Percentiles rank a stretch among this genome's conserved stretches.
These are phyloP conservation scores for Nomada hirtipes DNA, from an alignment of 2,888 invertebrate genomes.

Conservation along the genomic window DNA sequence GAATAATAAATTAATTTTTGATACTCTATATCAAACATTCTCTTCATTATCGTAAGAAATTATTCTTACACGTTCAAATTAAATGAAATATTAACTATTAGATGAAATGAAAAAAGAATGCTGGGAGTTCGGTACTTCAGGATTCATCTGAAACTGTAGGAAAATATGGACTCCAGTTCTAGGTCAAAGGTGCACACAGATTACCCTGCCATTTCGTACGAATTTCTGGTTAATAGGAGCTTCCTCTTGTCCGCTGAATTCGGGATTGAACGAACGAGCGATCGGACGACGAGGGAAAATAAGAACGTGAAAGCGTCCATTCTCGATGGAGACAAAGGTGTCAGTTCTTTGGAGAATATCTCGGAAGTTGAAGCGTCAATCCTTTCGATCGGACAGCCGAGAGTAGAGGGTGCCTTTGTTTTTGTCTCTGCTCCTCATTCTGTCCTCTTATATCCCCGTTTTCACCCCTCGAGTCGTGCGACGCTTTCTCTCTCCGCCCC, in stretches of 20 bases:
- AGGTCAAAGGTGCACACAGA: slow-evolving; percentile 30
- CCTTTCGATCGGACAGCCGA: slow-evolving; percentile 79
- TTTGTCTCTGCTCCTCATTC: slow-evolving; percentile 73
- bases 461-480: slow-evolving; percentile 50
- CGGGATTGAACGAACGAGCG: slow-evolving; percentile 20
- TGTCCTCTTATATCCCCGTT: slow-evolving; percentile 72
- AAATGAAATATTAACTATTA: background rate
- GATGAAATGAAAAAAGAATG: no score
- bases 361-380: slow-evolving; percentile 77
- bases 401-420: slow-evolving; percentile 73
- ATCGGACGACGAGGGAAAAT: slow-evolving; percentile 48
- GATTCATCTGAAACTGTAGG: no score
- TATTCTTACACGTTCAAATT: background rate
- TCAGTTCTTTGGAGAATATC: slow-evolving; percentile 76
- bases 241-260: slow-evolving; percentile 7
- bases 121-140: no score
- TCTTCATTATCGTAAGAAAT: background rate
- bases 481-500: slow-evolving; percentile 36
- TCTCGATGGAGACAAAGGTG: slow-evolving; percentile 75
- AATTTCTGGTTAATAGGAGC: slow-evolving; percentile 44
- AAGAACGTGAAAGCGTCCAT: slow-evolving; percentile 68
- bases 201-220: slow-evolving; percentile 42
- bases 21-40: background rate
- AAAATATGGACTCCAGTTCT: no score
- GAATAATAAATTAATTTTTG: background rate